Conservation (phyloP, 1,140 invertebrate species). For the Telenomus remus region DNA sequence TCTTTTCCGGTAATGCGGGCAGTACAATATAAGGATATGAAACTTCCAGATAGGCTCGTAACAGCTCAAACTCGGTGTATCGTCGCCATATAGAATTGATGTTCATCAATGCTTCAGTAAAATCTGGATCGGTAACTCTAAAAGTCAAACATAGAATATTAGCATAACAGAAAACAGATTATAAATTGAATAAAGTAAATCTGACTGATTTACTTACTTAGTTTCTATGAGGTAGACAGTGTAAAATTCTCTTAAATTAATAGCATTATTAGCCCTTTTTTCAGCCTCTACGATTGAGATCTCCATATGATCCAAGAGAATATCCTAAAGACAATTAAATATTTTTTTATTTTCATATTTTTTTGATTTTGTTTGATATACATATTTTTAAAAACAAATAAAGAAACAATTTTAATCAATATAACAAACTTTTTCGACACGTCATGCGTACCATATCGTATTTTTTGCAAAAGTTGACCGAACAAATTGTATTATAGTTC, state of each 20-base stretch:
- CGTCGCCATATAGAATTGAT: conserved; percentile 85
- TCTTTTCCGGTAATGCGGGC: conserved; percentile 88
- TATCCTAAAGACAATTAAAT: conserved; percentile 77
- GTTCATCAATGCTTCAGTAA: conserved; percentile 78
- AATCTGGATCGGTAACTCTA: conserved; percentile 84
- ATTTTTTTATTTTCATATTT: conserved; percentile 18
- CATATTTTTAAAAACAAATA: background rate
- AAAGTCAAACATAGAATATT: conserved; percentile 59
- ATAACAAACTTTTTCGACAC: background rate
- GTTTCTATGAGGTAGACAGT: conserved; percentile 90
- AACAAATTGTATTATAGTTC: no score
- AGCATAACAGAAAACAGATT: no score
- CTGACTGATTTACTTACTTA: conserved; percentile 78
- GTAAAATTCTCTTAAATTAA: conserved; percentile 88
- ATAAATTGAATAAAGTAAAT: background rate
- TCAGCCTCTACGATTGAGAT: conserved; percentile 89
- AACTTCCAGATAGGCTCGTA: conserved; percentile 84
- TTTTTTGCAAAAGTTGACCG: background rate
- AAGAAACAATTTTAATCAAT: background rate
- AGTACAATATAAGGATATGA: conserved; percentile 87
- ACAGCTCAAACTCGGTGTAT: conserved; percentile 89
- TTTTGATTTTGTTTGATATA: conserved; percentile 1
- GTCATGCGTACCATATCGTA: background rate
- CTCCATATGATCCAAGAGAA: conserved; percentile 85
- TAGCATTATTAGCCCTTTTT: conserved; percentile 85